Evolutionary conservation across 1,140 invertebrate genomes (phyloP), one percentile per base, ranked within the genome.

Genomic region (Zaprionus vittiger): DNA sequence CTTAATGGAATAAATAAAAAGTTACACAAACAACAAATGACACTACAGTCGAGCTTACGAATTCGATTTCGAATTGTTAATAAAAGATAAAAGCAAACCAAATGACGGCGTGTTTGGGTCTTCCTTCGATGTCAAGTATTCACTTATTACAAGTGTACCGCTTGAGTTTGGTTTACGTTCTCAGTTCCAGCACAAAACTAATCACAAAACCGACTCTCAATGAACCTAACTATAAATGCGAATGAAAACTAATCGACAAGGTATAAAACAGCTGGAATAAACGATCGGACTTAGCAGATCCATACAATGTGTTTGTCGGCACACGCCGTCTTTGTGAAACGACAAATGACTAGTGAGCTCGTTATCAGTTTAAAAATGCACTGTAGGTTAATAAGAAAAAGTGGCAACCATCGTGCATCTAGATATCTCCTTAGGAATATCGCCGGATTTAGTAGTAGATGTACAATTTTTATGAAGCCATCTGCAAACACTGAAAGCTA

Each of bases 251-350:
- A 47, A 71, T 2, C 57, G 28, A 38, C 15, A 24, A 38, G 34
- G n/a, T n/a, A 52, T 38, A 37, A 63, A 41, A 71, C 77, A 81
- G 73, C 61, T 77, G 80, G 57, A 57, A 17, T 11, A 54, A 54
- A 28, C 38, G 37, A 62, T 65, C 55, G 38, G 24, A 37, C 22
- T 59, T 44, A n/a, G 52, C 70, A 44, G 56, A 31, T 9, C 38
- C 49, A 41, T 41, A 37, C 15, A 31, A 31, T 2, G 20, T 28
- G n/a, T 7, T 17, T 4, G 71, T 44, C 49, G 56, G 71, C 70
- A 44, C 71, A 52, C 57, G 57, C 34, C 71, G 49, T 55, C 37
- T 57, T 63, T 70, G 20, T 54, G 41, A 41, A 63, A 52, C 62
- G 73, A 75, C 77, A 68, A 49, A 4, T 49, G 26, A n/a, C 17